These are phyloP conservation scores for Centropus unirufus DNA, from an alignment of 2,113 vertebrate genomes.

Conservation along the genomic window DNA sequence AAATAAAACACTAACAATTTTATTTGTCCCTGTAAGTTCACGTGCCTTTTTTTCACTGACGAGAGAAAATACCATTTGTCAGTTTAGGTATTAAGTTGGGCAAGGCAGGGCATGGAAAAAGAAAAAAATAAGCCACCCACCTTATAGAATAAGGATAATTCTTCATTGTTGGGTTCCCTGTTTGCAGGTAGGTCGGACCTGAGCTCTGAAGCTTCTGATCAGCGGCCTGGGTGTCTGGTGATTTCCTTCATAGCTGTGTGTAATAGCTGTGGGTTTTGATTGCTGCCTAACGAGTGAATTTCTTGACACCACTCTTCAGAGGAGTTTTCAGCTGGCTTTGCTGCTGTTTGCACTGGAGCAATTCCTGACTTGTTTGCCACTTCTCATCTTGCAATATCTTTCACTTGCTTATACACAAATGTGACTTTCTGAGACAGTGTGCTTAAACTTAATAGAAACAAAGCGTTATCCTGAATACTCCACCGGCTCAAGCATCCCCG, in stretches of 20 bases:
- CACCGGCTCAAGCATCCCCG: not conserved
- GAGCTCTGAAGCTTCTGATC: not conserved
- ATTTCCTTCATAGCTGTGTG: not conserved
- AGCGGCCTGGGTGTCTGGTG: not conserved
- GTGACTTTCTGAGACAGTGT: not conserved
- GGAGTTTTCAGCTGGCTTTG: not conserved
- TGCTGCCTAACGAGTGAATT: not conserved
- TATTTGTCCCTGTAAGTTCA: not conserved
- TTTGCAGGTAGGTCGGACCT: constrained; percentile 14
- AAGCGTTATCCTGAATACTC: constrained; percentile 20
- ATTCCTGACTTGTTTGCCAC: not conserved
- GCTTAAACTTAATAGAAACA: constrained; percentile 44
- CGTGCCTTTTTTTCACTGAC: not conserved
- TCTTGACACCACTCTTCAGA: not conserved
- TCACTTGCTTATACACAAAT: not conserved
- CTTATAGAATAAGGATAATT: not conserved
- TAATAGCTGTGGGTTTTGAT: not conserved
- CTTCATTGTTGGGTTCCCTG: not conserved
- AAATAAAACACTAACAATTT: not conserved
- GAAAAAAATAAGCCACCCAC: not conserved
- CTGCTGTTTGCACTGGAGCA: not conserved
- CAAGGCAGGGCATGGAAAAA: not conserved
- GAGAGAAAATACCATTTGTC: not conserved
- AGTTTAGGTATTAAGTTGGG: not conserved
- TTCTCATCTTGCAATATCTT: constrained; percentile 5